A percentile compares a stretch with the other conserved stretches of the same genome.
phyloP scores from a whole-genome alignment of 2,113 vertebrate genomes.

The Microcebus jonahi region DNA sequence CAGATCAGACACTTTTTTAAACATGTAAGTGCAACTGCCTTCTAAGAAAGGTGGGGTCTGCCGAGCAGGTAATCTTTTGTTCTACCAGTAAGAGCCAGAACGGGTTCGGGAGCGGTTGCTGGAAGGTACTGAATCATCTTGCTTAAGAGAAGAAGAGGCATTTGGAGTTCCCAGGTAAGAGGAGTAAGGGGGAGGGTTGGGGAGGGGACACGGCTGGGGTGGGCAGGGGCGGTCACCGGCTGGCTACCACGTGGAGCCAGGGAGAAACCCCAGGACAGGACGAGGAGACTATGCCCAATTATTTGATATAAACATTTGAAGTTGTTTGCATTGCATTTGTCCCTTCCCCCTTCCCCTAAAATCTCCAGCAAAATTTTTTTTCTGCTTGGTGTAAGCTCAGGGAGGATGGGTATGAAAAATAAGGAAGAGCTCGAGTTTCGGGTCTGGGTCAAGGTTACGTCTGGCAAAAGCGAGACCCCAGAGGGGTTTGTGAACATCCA shows the following conservation, averaged over 20 bases:
- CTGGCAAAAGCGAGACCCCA: not conserved
- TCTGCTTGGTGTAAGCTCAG: not conserved
- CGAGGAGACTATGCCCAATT: not conserved
- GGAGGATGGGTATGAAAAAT: not conserved
- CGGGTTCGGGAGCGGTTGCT: not conserved
- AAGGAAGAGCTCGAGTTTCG: not conserved
- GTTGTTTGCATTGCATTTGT: not conserved
- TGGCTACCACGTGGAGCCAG: not conserved
- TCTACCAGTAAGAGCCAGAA: not conserved
- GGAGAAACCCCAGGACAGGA: not conserved
- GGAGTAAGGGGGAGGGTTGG: not conserved
- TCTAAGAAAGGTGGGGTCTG: not conserved
- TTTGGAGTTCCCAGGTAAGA: not conserved
- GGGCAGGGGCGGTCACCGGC: not conserved
- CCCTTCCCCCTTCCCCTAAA: not conserved
- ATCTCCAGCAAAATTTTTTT: not conserved
- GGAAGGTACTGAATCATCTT: not conserved
- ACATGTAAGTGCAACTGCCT: not conserved
- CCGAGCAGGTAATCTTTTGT: not conserved
- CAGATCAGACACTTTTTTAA: not conserved
- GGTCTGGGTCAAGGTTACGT: not conserved
- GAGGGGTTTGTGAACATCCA: not conserved
- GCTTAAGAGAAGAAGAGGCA: not conserved
- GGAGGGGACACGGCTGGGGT: not conserved
- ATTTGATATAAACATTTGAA: slow-evolving; percentile 5